Evolutionary conservation across 2,888 invertebrate genomes (phyloP).

Genomic region (Liodrosophila aerea): DNA sequence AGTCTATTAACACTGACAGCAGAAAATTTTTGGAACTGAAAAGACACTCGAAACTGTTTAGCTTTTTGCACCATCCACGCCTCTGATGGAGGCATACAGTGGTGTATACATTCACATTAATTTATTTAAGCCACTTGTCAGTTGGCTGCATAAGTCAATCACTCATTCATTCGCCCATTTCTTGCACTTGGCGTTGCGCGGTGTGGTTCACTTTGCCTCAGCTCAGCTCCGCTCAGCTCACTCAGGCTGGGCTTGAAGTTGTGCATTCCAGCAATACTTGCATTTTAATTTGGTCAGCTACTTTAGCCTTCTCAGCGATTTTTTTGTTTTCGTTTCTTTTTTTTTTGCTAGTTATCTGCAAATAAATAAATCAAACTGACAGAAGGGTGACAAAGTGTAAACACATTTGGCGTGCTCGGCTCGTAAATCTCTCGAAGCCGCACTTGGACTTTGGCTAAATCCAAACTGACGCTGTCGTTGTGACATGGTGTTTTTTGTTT

Average conservation of each 20-base stretch:
- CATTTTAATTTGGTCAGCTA: constrained; percentile 73
- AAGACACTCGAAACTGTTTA: constrained; percentile 5
- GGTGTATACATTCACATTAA: constrained; percentile 51
- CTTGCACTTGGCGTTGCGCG: constrained; percentile 28
- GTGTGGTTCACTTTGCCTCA: constrained; percentile 3
- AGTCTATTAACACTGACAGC: no score
- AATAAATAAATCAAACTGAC: constrained; percentile 80
- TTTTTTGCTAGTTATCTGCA: constrained; percentile 65
- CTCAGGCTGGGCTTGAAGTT: constrained; percentile 9
- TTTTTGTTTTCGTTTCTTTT: constrained; percentile 24
- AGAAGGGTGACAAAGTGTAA: constrained; percentile 82
- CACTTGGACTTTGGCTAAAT: constrained; percentile 69
- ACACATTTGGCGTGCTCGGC: constrained; percentile 79
- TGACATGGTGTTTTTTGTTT: constrained; percentile 45
- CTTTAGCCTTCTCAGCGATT: constrained; percentile 55
- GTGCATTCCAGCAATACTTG: constrained; percentile 76
- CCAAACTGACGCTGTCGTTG: constrained; percentile 46
- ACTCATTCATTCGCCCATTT: constrained; percentile 69
- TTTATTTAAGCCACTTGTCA: constrained; percentile 76
- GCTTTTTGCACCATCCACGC: constrained; percentile 27
- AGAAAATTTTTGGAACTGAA: constrained; percentile 1
- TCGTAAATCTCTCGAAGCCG: constrained; percentile 72
- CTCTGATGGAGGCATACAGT: constrained; percentile 35
- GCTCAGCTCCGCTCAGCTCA: neutral
- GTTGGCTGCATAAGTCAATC: constrained; percentile 72